phyloP scores from a whole-genome alignment of 2,888 invertebrate species.

The Scaptomyza flava region DNA sequence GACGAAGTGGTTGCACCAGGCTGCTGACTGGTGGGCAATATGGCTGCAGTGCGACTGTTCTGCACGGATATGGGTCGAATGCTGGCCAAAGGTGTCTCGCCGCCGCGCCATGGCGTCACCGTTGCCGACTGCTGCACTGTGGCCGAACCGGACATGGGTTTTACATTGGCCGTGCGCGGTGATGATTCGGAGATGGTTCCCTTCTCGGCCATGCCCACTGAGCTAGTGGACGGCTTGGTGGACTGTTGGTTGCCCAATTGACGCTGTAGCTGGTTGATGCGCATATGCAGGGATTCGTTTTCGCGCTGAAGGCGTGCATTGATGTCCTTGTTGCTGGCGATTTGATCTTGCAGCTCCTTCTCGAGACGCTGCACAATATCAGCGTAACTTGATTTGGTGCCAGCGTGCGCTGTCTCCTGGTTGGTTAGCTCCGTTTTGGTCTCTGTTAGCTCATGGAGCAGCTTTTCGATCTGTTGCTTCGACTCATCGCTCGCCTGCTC shows the following conservation, averaged over 20 bases:
- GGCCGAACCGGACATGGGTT: constrained; percentile 93
- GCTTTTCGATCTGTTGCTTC: constrained; percentile 83
- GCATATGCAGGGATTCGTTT: constrained; percentile 89
- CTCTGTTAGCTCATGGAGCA: constrained; percentile 86
- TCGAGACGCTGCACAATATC: constrained; percentile 89
- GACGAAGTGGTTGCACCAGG: constrained; percentile 72
- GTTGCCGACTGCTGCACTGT: constrained; percentile 84
- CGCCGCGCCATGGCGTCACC: constrained; percentile 89
- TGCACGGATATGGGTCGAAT: constrained; percentile 95
- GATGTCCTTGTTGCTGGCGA: constrained; percentile 86
- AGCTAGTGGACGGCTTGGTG: constrained; percentile 89
- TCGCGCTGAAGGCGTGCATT: constrained; percentile 86
- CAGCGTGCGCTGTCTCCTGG: constrained; percentile 86
- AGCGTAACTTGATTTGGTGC: constrained; percentile 89
- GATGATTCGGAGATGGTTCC: constrained; percentile 86
- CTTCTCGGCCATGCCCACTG: constrained; percentile 86
- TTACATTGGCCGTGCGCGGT: constrained; percentile 95
- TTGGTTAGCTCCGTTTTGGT: constrained; percentile 85
- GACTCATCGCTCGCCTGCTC: constrained; percentile 88
- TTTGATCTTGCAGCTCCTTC: constrained; percentile 89
- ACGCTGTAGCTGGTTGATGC: constrained; percentile 88
- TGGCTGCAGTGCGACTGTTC: constrained; percentile 89
- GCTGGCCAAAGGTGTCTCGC: constrained; percentile 95
- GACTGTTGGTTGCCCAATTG: constrained; percentile 88
- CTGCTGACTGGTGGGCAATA: constrained; percentile 88